Conservation (phyloP, 2,888 invertebrate species). For the Sicus ferrugineus region DNA sequence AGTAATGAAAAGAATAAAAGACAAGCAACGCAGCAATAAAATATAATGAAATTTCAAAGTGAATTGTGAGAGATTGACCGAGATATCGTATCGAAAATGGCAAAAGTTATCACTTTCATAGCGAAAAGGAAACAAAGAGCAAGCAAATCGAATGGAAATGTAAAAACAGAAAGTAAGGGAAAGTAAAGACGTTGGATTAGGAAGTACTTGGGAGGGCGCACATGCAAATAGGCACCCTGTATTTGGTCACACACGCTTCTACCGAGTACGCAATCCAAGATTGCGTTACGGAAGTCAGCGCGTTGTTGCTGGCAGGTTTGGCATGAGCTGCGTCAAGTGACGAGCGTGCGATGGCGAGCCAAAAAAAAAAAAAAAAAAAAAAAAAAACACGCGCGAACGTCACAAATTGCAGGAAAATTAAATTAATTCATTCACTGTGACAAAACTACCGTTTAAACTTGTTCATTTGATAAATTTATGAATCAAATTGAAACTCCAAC, state of each 20-base stretch:
- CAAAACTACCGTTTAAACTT: background rate
- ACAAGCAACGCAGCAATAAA: background rate
- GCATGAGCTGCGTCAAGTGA: background rate
- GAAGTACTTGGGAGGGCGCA: background rate
- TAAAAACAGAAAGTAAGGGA: background rate
- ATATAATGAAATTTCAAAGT: background rate
- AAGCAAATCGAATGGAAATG: background rate
- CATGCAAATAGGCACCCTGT: constrained; percentile 27
- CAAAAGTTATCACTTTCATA: constrained; percentile 25
- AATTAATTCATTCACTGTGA: constrained; percentile 17
- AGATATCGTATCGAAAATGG: constrained; percentile 11
- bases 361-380: background rate
- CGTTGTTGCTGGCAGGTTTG: background rate
- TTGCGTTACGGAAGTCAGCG: constrained; percentile 23
- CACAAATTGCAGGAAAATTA: background rate
- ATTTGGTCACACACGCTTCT: constrained; percentile 17
- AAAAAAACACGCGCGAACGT: background rate
- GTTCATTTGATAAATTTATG: background rate
- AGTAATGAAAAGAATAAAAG: too few species aligned
- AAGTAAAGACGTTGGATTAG: constrained; percentile 2
- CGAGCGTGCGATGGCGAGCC: background rate
- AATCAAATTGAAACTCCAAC: too few species aligned
- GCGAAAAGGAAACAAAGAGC: background rate
- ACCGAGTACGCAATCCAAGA: background rate
- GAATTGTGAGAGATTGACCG: background rate